Evolutionary conservation across 2,113 vertebrate genomes (phyloP).

Genomic region (Alosa alosa): DNA sequence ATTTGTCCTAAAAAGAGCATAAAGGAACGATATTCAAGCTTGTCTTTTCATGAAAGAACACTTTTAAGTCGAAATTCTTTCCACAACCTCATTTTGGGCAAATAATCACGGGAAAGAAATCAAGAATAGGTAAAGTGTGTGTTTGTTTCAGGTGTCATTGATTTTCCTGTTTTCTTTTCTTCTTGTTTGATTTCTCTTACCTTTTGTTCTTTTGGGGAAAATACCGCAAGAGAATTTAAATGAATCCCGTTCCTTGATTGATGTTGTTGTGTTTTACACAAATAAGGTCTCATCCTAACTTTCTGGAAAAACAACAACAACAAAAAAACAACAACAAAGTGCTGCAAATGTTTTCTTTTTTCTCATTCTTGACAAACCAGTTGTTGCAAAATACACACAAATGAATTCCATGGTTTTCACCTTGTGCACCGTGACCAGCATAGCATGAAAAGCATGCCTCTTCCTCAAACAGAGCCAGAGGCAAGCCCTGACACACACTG

Average conservation of each 20-base stretch:
- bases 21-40: background rate
- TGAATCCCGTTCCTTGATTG: background rate
- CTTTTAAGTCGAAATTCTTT: background rate
- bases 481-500: background rate
- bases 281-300: conserved; percentile 5
- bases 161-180: conserved; percentile 4
- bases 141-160: conserved; percentile 4
- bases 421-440: background rate
- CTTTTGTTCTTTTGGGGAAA: conserved; percentile 1
- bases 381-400: background rate
- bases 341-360: background rate
- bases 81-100: background rate
- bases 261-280: background rate
- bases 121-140: background rate
- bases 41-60: background rate
- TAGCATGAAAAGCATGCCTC: background rate
- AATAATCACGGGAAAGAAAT: background rate
- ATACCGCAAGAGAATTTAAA: conserved; percentile 1
- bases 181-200: background rate
- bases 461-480: background rate
- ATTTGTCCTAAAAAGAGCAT: background rate
- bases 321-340: background rate
- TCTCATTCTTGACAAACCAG: background rate
- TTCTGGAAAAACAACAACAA: background rate
- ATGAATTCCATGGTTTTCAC: conserved; percentile 11